Evolutionary conservation across 2,113 vertebrate species (phyloP), one percentile per base, ranked within the genome.

Genomic region (Eulemur macaco): DNA sequence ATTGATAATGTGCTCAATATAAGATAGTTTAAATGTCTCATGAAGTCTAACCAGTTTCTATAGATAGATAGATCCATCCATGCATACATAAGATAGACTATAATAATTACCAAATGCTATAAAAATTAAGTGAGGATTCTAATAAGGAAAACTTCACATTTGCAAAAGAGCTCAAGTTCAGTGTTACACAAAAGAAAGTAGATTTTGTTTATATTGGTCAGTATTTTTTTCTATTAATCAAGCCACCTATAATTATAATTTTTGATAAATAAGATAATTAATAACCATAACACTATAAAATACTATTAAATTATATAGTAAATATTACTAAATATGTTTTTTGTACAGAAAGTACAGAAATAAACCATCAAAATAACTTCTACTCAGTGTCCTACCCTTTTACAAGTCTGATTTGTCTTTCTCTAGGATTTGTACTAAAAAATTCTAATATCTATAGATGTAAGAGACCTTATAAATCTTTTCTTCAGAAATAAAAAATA

Each of bases 401-500:
- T 58, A 29, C 17, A 50, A 81, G 17, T 68, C 25, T 86, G 13
- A 89, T 66, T 86, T 34, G 9, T 37, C 52, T 58, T 92, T 50
- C 25, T 74, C 8, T 68, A 91, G 25, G 15, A 66, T 42, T 96
- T 91, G 93, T 87, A 14, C 64, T 21, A 68, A 7, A 88, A 54
- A 91, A 50, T 37, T 87, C 17, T 64, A 52, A 58, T 85, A 71
- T 76, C 81, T 96, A 7, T 50, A 96, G 50, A 63, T 82, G 18
- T 84, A 84, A 91, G 39, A 6, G 56, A 73, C 0, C 2, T 63
- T 88, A 64, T 77, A 91, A 89, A 47, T 76, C 8, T 91, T 90
- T 96, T 90, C 76, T 91, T 93, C n/a, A 93, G 39, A 91, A 90
- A 64, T 80, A 84, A 39, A 90, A 68, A 52, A 60, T 69, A 80